phyloP scores from a whole-genome alignment of 2,888 invertebrate species.

The Cataglyphis livida region DNA sequence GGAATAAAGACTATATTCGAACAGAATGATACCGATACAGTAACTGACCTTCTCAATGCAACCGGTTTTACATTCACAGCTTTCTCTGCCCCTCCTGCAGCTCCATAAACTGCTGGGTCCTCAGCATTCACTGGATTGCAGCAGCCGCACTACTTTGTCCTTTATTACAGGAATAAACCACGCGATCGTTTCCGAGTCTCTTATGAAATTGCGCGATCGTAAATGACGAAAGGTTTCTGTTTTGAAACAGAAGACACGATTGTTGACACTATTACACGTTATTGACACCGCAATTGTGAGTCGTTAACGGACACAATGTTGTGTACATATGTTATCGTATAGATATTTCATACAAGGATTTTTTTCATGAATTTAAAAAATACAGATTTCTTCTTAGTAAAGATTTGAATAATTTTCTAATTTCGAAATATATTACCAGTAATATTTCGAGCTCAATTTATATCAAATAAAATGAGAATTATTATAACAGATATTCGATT shows the following conservation, averaged over 20 bases:
- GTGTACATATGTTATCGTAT: background rate
- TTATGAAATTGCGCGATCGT: conserved; percentile 28
- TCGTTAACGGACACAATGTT: background rate
- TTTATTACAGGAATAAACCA: background rate
- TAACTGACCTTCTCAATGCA: conserved; percentile 73
- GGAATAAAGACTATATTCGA: conserved; percentile 8
- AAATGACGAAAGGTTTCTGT: background rate
- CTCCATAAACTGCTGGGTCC: conserved; percentile 14
- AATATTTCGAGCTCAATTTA: background rate
- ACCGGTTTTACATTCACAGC: conserved; percentile 64
- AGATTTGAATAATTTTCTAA: background rate
- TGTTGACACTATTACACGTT: conserved; percentile 1
- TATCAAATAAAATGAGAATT: background rate
- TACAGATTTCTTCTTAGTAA: background rate
- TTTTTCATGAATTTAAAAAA: background rate
- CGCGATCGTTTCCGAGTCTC: conserved; percentile 1
- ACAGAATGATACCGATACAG: conserved; percentile 48
- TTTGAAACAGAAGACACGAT: background rate
- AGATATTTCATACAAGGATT: background rate
- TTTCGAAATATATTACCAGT: background rate
- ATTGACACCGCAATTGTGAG: background rate
- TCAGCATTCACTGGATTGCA: conserved; percentile 42
- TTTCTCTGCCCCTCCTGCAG: background rate
- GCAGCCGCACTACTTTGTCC: conserved; percentile 6
- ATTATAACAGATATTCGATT: background rate